Evolutionary conservation across 1,140 invertebrate species (phyloP), one percentile per base, ranked within the genome.

Genomic region (Riptortus pedestris): DNA sequence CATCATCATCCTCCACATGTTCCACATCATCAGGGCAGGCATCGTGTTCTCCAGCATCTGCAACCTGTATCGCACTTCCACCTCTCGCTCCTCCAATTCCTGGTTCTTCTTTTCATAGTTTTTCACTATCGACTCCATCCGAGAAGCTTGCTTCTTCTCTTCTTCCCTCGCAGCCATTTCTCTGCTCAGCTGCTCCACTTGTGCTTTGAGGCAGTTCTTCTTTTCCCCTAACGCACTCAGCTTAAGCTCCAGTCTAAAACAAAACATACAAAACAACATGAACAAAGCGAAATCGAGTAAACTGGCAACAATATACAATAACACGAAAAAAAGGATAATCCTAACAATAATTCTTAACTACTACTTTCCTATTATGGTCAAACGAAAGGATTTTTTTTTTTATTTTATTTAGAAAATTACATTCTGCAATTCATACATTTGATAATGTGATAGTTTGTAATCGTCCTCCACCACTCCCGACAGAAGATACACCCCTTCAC

Each of bases 21-120:
- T 81, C 76, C 77, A 86, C 22, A 81, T 75, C 62, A 85, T 77
- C 38, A 88, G 70, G 0, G 83, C 79, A 0, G 86, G 85, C 63
- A 87, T 76, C 0, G 81, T 80, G 57, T 77, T 79, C 66, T 86
- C 79, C 45, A 87, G 71, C 61, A 81, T 78, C 61, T 84, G 77
- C 24, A 86, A 65, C 43, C 83, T 78, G 20, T 78, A 74, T 43
- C 78, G 76, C 20, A 84, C 70, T 66, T 83, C 81, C 28, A 77
- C 79, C 70, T 85, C 79, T 22, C 77, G 74, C 62, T 77, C 72
- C 68, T 80, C 79, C 45, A 85, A 69, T 65, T 80, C 75, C 24
- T 76, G 77, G 65, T 83, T 80, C 28, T 76, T 76, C 45, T 78
- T 76, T 69, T 87, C 84, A 4, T 80, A 81, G 52, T 78, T 60